Conservation (phyloP, 1,140 invertebrate genomes). For the Platorchestia sp. region DNA sequence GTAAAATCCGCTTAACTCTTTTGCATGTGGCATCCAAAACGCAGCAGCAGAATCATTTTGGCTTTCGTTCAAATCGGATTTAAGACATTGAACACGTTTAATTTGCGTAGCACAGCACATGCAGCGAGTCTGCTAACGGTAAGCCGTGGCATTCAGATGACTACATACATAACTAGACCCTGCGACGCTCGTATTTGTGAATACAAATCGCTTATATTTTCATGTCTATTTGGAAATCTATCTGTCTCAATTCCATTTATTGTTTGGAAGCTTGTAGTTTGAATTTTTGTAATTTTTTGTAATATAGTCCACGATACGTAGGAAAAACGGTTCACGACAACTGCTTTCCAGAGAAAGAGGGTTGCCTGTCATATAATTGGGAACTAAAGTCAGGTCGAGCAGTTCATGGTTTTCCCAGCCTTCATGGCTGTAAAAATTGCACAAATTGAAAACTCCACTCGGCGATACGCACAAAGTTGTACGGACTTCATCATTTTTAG, state of each 20-base stretch:
- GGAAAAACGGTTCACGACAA: neutral
- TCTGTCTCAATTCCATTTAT: neutral
- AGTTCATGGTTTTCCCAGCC: no score
- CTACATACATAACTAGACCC: neutral
- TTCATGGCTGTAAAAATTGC: no score
- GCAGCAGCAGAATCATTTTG: neutral
- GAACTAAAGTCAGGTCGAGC: no score
- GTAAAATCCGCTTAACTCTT: neutral
- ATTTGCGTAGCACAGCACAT: neutral
- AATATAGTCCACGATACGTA: no score
- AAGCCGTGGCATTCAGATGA: neutral
- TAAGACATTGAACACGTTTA: neutral
- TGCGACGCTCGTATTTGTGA: neutral
- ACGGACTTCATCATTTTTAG: no score
- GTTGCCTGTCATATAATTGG: neutral
- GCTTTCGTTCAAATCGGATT: neutral
- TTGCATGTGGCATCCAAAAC: neutral
- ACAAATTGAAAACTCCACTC: no score
- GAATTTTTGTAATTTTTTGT: no score
- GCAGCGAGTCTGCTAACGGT: neutral
- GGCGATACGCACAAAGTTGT: no score
- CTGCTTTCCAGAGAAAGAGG: neutral
- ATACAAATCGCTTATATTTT: neutral
- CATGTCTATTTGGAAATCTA: neutral
- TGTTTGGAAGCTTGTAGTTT: no score